Evolutionary conservation across 2,113 vertebrate species (phyloP).

Genomic region (Neopipo cinnamomea): DNA sequence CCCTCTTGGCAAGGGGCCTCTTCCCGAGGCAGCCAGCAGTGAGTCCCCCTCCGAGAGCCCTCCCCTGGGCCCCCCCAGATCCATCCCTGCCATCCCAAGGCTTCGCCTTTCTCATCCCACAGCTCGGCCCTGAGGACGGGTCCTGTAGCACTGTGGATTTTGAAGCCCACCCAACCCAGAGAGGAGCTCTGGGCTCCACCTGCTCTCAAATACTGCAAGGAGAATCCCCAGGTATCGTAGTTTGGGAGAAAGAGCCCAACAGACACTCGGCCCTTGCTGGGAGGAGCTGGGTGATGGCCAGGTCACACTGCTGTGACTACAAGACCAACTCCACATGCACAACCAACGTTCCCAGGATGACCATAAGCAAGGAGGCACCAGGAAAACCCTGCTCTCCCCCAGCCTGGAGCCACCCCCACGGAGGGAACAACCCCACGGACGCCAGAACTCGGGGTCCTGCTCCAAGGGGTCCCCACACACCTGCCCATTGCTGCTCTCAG

Average conservation of each 20-base stretch:
- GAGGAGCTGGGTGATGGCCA: neutral
- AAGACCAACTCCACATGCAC: fast-evolving
- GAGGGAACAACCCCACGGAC: fast-evolving
- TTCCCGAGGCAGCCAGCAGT: neutral
- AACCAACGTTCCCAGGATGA: fast-evolving
- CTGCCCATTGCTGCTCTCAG: fast-evolving
- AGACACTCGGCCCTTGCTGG: fast-evolving
- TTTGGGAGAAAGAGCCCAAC: fast-evolving
- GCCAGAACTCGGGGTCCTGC: fast-evolving
- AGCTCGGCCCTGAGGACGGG: fast-evolving
- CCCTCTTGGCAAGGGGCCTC: neutral
- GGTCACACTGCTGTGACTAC: fast-evolving
- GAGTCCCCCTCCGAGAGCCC: fast-evolving
- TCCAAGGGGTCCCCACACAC: neutral
- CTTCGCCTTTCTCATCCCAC: fast-evolving
- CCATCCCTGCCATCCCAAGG: neutral
- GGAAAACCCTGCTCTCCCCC: neutral
- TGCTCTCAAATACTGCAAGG: neutral
- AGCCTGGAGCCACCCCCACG: fast-evolving
- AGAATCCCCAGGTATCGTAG: fast-evolving
- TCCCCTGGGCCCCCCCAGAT: neutral
- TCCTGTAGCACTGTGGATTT: neutral
- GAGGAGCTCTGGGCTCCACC: neutral
- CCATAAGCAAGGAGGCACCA: fast-evolving
- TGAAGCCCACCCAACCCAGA: too few relatives aligned